Conservation (phyloP, 2,113 vertebrate genomes). For the Peromyscus californicus region DNA sequence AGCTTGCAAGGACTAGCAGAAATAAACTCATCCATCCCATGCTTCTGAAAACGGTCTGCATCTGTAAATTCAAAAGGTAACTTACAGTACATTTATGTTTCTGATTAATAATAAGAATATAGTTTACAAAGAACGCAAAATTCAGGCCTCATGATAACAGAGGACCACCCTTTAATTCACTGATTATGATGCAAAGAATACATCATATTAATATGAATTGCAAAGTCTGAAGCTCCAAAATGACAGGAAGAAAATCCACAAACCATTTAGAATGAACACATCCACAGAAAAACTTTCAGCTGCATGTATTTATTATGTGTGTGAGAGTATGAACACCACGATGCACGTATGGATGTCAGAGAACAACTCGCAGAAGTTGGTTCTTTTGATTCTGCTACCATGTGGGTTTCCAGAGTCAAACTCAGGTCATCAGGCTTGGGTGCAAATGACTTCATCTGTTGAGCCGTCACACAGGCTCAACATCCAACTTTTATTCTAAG, state of each 20-base stretch:
- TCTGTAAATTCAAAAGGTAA: slow-evolving; percentile 84
- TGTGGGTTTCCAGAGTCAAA: neutral
- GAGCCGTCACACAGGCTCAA: neutral
- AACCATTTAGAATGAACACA: slow-evolving; percentile 17
- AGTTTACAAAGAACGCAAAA: slow-evolving; percentile 15
- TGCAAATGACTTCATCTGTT: neutral
- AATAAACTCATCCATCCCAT: slow-evolving; percentile 96
- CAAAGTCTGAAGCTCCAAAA: neutral
- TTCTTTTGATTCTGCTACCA: neutral
- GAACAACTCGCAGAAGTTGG: neutral
- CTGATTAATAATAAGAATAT: slow-evolving; percentile 6
- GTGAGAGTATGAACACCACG: neutral
- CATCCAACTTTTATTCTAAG: neutral
- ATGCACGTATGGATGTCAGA: too few relatives aligned
- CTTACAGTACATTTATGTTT: neutral
- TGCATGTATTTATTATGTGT: neutral
- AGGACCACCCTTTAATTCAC: neutral
- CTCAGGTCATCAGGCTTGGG: neutral
- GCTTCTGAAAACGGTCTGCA: slow-evolving; percentile 94
- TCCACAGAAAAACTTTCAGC: neutral
- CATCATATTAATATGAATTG: neutral
- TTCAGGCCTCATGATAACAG: neutral
- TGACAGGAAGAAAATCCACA: neutral
- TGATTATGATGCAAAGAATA: neutral
- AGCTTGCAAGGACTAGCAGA: slow-evolving; percentile 94